Percentiles rank a stretch among this genome's conserved stretches.
Evolutionary conservation across 2,888 invertebrate species (phyloP).

Genomic region (Bombylius discolor): DNA sequence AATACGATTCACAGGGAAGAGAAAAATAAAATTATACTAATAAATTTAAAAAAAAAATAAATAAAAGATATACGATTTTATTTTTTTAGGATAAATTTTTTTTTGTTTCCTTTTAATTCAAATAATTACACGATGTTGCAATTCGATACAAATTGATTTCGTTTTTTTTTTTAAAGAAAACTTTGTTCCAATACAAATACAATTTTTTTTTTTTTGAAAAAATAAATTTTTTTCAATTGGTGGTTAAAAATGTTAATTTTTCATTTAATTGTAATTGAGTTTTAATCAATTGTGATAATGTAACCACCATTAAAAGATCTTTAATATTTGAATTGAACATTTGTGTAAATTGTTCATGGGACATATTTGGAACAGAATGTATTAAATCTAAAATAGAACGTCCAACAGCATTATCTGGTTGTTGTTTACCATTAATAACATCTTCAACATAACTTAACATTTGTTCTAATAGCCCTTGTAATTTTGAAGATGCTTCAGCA

Average conservation of each 20-base stretch:
- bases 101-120: too few species aligned
- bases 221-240: constrained; percentile 41
- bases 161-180: too few species aligned
- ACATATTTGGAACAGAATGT: constrained; percentile 83
- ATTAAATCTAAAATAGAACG: constrained; percentile 81
- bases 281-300: constrained; percentile 88
- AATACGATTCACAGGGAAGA: too few species aligned
- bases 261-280: constrained; percentile 94
- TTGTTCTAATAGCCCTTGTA: constrained; percentile 63
- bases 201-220: too few species aligned
- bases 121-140: too few species aligned
- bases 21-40: too few species aligned
- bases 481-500: constrained; percentile 67
- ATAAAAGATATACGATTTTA: too few species aligned
- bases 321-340: constrained; percentile 95
- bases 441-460: constrained; percentile 81
- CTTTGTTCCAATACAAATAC: too few species aligned
- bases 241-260: constrained; percentile 77
- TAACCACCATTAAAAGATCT: constrained; percentile 94
- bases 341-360: constrained; percentile 77
- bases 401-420: constrained; percentile 78
- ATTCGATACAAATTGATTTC: too few species aligned
- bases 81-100: too few species aligned
- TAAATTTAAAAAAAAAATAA: too few species aligned
- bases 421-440: constrained; percentile 65